Percentiles rank a stretch among this genome's conserved stretches.
phyloP scores from a whole-genome alignment of 2,888 invertebrate genomes.

The Unio pictorum region DNA sequence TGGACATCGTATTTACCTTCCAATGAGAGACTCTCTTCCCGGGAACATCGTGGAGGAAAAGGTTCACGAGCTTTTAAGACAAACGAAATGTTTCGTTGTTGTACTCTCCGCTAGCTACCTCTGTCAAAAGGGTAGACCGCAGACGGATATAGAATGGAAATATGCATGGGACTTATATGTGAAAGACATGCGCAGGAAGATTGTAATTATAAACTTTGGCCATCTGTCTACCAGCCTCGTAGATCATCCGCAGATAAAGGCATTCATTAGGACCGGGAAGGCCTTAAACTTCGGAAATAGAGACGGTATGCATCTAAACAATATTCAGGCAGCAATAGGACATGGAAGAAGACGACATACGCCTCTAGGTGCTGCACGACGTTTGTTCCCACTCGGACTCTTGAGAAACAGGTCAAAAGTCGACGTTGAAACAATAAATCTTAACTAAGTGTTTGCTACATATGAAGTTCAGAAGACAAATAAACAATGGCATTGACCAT shows the following conservation, averaged over 20 bases:
- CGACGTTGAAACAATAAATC: too few species aligned
- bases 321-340: too few species aligned
- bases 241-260: not conserved
- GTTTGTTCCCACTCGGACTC: too few species aligned
- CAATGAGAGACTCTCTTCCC: not conserved
- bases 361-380: too few species aligned
- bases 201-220: constrained; percentile 8
- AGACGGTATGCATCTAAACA: not conserved
- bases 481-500: too few species aligned
- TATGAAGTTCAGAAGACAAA: too few species aligned
- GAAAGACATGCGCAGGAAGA: constrained; percentile 1
- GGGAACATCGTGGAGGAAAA: constrained; percentile 2
- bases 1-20: not conserved
- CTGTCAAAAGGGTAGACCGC: not conserved
- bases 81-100: constrained; percentile 1
- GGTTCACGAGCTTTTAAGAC: not conserved
- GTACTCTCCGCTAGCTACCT: not conserved
- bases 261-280: constrained; percentile 4
- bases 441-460: too few species aligned
- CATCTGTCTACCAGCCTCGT: not conserved
- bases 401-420: too few species aligned
- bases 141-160: constrained; percentile 8
- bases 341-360: too few species aligned
- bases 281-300: constrained; percentile 6
- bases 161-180: constrained; percentile 7